These are phyloP conservation scores for Anadara kagoshimensis DNA, from an alignment of 1,140 invertebrate genomes.

Conservation along the genomic window DNA sequence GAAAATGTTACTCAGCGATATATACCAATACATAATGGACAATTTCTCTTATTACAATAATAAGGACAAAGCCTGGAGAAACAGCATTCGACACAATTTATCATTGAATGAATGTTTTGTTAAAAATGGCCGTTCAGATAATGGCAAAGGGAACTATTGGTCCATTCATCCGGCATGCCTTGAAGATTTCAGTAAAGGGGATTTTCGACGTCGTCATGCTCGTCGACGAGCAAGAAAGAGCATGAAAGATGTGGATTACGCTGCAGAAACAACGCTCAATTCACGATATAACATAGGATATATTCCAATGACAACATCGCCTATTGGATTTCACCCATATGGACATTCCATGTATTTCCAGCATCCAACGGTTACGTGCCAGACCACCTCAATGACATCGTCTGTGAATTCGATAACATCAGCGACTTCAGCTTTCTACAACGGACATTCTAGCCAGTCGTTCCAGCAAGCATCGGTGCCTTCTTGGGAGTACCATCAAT, in stretches of 20 bases:
- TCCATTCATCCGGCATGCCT: slow-evolving; percentile 97
- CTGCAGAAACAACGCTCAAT: no score
- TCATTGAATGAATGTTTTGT: slow-evolving; percentile 98
- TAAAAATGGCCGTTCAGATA: slow-evolving; percentile 88
- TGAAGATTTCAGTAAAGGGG: slow-evolving; percentile 94
- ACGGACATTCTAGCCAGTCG: no score
- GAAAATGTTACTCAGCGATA: slow-evolving; percentile 74
- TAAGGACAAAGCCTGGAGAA: slow-evolving; percentile 82
- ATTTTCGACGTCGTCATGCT: slow-evolving; percentile 94
- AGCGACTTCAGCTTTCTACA: no score
- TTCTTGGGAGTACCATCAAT: no score
- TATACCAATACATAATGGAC: slow-evolving; percentile 74
- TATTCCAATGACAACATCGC: slow-evolving; percentile 54
- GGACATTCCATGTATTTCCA: slow-evolving; percentile 13
- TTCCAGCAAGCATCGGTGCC: no score
- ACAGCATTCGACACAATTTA: slow-evolving; percentile 82
- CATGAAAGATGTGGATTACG: slow-evolving; percentile 27
- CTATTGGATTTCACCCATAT: slow-evolving; percentile 50
- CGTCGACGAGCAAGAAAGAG: slow-evolving; percentile 78
- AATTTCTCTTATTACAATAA: slow-evolving; percentile 79
- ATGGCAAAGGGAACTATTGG: slow-evolving; percentile 98
- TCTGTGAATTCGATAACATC: no score
- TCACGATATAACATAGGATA: slow-evolving; percentile 43
- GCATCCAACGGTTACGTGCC: not conserved
- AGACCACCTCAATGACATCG: not conserved